Percentiles rank a stretch among this genome's conserved stretches.
phyloP scores from a whole-genome alignment of 2,113 vertebrate species.

The Pantherophis guttatus region DNA sequence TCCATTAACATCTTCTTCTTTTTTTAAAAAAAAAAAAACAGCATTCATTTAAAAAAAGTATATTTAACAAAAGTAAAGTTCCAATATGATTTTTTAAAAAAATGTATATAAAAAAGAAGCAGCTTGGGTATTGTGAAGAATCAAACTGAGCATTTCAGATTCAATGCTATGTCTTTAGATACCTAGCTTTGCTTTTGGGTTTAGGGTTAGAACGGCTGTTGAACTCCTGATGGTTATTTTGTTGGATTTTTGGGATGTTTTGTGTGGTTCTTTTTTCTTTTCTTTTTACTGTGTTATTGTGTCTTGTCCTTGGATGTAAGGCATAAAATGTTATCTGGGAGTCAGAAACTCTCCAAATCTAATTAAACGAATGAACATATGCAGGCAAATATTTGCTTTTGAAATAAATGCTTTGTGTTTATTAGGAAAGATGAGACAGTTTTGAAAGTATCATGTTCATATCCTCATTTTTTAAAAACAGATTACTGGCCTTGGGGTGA shows the following conservation, averaged over 20 bases:
- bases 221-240: neutral
- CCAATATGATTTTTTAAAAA: neutral
- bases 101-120: neutral
- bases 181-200: neutral
- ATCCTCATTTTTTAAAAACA: conserved; percentile 54
- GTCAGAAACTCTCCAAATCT: neutral
- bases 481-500: conserved; percentile 85
- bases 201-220: neutral
- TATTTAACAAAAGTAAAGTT: neutral
- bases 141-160: neutral
- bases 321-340: neutral
- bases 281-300: neutral
- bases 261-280: neutral
- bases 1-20: neutral
- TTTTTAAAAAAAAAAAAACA: neutral
- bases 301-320: neutral
- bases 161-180: neutral
- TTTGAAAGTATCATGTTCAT: neutral
- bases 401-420: neutral
- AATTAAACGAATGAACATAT: neutral
- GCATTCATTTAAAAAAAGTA: neutral
- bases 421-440: neutral
- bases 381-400: neutral
- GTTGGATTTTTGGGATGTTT: neutral
- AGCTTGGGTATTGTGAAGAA: neutral